A percentile compares a stretch with the other conserved stretches of the same genome.
Conservation (phyloP, 2,113 vertebrate genomes). For the Pygoscelis adeliae region DNA sequence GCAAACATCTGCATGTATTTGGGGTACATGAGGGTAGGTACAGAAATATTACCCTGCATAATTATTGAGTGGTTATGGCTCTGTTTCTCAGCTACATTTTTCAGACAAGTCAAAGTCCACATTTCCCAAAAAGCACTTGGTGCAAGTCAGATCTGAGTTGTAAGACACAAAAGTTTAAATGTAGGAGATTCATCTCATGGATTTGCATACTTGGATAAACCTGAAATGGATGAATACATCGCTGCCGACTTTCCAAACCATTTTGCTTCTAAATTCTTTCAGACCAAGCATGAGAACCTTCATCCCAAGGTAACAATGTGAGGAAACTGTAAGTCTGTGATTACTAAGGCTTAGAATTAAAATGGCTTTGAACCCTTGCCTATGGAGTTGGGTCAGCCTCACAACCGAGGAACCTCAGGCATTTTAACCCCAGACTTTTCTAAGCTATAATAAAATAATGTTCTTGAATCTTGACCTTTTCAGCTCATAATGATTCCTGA, state of each 20-base stretch:
- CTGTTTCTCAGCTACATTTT: slow-evolving; percentile 41
- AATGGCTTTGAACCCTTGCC: background rate
- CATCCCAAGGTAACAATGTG: background rate
- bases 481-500: background rate
- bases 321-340: background rate
- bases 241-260: background rate
- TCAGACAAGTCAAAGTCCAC: slow-evolving; percentile 11
- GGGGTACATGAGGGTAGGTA: slow-evolving; percentile 46
- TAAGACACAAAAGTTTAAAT: background rate
- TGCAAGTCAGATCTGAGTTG: background rate
- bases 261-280: background rate
- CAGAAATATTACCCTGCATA: slow-evolving; percentile 38
- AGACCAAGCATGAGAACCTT: background rate
- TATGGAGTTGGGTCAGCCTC: background rate
- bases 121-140: background rate
- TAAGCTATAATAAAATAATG: background rate
- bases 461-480: slow-evolving; percentile 39
- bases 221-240: background rate
- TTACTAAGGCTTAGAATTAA: background rate
- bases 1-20: slow-evolving; percentile 58
- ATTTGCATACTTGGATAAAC: background rate
- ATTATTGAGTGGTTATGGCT: slow-evolving; percentile 57
- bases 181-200: background rate
- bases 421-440: background rate
- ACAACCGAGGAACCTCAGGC: background rate